Evolutionary conservation across 1,140 invertebrate species (phyloP).

Genomic region (Drosophila pseudoobscura): DNA sequence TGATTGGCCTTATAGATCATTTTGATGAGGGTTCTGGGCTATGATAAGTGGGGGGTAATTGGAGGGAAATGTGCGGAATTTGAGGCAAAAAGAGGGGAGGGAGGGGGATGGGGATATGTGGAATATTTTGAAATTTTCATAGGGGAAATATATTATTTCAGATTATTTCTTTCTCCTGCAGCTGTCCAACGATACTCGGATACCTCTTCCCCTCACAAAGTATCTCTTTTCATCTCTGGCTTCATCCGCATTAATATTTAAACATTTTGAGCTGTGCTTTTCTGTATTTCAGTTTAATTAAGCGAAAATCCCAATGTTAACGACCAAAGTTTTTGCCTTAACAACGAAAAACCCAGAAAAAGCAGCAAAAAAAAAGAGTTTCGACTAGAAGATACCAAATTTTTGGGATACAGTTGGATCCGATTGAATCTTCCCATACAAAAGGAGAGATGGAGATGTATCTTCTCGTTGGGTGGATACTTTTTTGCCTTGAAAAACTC

Average conservation of each 20-base stretch:
- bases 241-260: constrained; percentile 5
- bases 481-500: neutral
- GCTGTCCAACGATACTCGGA: too few relatives aligned
- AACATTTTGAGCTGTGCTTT: constrained; percentile 22
- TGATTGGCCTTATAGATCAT: constrained; percentile 67
- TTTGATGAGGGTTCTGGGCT: constrained; percentile 47
- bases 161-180: too few relatives aligned
- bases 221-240: too few relatives aligned
- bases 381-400: neutral
- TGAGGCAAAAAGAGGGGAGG: neutral
- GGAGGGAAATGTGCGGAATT: neutral
- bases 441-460: too few relatives aligned
- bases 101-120: too few relatives aligned
- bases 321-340: constrained; percentile 13
- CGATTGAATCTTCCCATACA: too few relatives aligned
- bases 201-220: too few relatives aligned
- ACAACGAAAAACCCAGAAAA: neutral
- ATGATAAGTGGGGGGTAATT: constrained; percentile 12
- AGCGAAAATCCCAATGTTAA: neutral
- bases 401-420: too few relatives aligned
- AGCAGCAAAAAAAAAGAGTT: neutral
- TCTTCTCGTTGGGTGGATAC: too few relatives aligned
- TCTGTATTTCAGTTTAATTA: constrained; percentile 29
- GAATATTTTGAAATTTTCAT: too few relatives aligned
- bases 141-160: too few relatives aligned